Conservation (phyloP, 2,113 vertebrate genomes). For the Sula dactylatra region DNA sequence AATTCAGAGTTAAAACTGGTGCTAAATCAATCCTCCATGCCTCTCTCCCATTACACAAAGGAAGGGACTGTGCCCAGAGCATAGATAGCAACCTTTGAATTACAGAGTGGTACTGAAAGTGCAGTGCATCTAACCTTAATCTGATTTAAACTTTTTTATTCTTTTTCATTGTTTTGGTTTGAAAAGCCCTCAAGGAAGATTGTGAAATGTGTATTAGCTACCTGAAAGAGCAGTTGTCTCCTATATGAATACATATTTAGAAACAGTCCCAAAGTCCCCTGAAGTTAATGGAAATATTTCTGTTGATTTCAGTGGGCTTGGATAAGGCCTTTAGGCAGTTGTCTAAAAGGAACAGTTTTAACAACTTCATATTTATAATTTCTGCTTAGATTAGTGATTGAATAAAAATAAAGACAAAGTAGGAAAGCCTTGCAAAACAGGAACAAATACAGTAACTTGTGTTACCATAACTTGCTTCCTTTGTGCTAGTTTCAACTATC, state of each 20-base stretch:
- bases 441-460: background rate
- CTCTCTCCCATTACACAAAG: background rate
- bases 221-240: background rate
- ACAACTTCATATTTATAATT: background rate
- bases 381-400: background rate
- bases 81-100: background rate
- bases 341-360: background rate
- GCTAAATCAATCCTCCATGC: background rate
- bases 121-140: background rate
- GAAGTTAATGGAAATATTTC: background rate
- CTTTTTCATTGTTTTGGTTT: constrained; percentile 8
- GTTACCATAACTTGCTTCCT: background rate
- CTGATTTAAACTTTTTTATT: constrained; percentile 3
- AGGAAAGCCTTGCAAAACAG: background rate
- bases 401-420: background rate
- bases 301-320: background rate
- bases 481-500: background rate
- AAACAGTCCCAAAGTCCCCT: background rate
- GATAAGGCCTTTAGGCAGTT: background rate
- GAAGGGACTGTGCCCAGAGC: background rate
- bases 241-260: background rate
- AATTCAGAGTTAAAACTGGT: background rate
- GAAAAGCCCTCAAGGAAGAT: constrained; percentile 4
- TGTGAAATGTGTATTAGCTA: background rate
- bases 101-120: background rate